Percentiles rank a stretch among this genome's conserved stretches.
phyloP scores from a whole-genome alignment of 2,113 vertebrate species.

The Macroglossus sobrinus region DNA sequence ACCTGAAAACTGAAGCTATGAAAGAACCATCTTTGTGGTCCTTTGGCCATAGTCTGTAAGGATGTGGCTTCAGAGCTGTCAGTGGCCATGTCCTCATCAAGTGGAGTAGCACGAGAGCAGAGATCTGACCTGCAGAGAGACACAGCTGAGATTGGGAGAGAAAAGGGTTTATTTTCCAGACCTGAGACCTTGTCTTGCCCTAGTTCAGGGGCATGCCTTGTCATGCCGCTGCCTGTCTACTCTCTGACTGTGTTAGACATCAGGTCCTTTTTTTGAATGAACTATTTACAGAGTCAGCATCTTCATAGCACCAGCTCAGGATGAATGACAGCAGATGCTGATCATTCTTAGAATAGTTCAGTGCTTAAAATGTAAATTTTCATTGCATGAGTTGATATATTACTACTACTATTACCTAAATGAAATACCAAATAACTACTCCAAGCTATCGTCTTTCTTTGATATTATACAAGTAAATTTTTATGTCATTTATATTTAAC shows the following conservation, averaged over 20 bases:
- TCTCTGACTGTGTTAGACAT: not conserved
- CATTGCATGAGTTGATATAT: not conserved
- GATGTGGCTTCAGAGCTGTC: not conserved
- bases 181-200: not conserved
- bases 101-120: not conserved
- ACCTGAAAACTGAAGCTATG: not conserved
- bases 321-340: not conserved
- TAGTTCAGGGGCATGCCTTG: not conserved
- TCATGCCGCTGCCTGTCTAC: not conserved
- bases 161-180: not conserved
- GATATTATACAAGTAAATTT: not conserved
- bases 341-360: not conserved
- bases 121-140: not conserved
- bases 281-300: not conserved
- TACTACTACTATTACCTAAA: not conserved
- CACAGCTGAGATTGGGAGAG: not conserved
- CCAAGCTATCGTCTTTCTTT: constrained; percentile 9
- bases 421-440: not conserved
- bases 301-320: not conserved
- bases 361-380: not conserved
- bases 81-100: not conserved
- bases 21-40: not conserved
- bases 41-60: not conserved
- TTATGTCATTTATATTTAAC: not conserved
- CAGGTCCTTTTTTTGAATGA: not conserved